Conservation (phyloP, 2,888 invertebrate species). For the Harpalus rufipes region DNA sequence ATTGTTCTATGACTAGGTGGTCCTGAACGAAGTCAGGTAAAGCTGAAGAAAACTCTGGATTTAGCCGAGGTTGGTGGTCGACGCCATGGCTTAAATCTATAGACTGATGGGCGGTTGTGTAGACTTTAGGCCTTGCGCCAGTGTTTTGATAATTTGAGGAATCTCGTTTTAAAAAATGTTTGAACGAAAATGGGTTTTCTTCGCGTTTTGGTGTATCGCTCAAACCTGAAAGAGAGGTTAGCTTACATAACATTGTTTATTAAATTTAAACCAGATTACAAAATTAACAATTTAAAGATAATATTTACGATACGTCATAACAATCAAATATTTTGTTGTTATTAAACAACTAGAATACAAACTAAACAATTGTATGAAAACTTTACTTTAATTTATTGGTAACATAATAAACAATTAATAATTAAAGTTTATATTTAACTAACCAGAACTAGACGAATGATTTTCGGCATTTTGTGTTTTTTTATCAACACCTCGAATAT, state of each 20-base stretch:
- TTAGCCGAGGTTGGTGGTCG: slow-evolving; percentile 42
- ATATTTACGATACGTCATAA: slow-evolving; percentile 29
- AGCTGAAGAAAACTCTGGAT: slow-evolving; percentile 81
- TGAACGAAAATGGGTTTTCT: slow-evolving; percentile 91
- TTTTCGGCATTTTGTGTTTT: slow-evolving; percentile 61
- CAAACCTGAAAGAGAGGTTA: slow-evolving; percentile 12
- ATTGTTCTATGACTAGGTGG: slow-evolving; percentile 90
- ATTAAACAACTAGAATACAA: neutral
- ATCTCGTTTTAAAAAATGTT: slow-evolving; percentile 89
- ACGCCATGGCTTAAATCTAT: slow-evolving; percentile 75
- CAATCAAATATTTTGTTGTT: slow-evolving; percentile 4
- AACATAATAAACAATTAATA: neutral
- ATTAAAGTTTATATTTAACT: slow-evolving; percentile 44
- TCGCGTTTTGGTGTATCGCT: slow-evolving; percentile 76
- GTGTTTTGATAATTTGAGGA: slow-evolving; percentile 83
- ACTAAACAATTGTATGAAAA: neutral
- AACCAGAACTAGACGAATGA: slow-evolving; percentile 58
- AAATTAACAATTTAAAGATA: slow-evolving; percentile 5
- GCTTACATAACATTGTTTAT: slow-evolving; percentile 12
- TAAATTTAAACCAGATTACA: too few species aligned
- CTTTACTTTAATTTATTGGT: slow-evolving; percentile 5
- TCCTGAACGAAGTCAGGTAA: slow-evolving; percentile 94
- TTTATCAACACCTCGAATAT: slow-evolving; percentile 77
- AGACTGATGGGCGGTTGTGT: slow-evolving; percentile 76
- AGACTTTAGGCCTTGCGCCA: slow-evolving; percentile 89